Evolutionary conservation across 2,888 invertebrate species (phyloP).

Genomic region (Erebia palarica): DNA sequence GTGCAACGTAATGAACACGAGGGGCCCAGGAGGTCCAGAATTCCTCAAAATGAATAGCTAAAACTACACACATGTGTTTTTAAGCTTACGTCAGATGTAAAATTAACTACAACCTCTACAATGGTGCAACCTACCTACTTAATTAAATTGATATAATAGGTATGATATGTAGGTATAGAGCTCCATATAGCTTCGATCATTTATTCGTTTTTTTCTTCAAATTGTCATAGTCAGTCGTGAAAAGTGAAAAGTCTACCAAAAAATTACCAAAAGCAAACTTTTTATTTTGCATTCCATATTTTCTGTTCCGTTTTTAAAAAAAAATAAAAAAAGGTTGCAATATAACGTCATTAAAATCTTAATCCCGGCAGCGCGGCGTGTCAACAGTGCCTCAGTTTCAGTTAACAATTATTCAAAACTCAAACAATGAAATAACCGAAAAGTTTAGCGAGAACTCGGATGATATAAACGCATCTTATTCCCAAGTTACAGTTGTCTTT

Average conservation of each 20-base stretch:
- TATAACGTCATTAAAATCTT: not conserved
- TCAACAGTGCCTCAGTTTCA: not conserved
- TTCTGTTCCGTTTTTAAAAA: no score
- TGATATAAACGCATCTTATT: conserved; percentile 18
- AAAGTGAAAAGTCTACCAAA: no score
- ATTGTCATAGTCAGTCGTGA: not conserved
- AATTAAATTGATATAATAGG: no score
- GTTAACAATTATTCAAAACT: conserved; percentile 18
- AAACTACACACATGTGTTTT: not conserved
- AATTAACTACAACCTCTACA: not conserved
- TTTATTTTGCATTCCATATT: no score
- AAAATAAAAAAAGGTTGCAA: no score
- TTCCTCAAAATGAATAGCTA: not conserved
- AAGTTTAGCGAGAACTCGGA: conserved; percentile 22
- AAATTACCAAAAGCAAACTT: no score
- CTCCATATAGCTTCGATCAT: no score
- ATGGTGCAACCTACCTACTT: not conserved
- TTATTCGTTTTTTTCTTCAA: not conserved
- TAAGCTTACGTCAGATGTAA: not conserved
- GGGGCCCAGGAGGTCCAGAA: not conserved
- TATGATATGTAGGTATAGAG: no score
- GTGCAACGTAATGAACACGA: conserved; percentile 3
- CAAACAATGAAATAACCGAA: conserved; percentile 19
- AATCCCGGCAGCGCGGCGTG: not conserved
- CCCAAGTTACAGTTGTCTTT: conserved; percentile 15